phyloP scores from a whole-genome alignment of 2,797 vertebrate species.

The Chaetodon trifasciatus region DNA sequence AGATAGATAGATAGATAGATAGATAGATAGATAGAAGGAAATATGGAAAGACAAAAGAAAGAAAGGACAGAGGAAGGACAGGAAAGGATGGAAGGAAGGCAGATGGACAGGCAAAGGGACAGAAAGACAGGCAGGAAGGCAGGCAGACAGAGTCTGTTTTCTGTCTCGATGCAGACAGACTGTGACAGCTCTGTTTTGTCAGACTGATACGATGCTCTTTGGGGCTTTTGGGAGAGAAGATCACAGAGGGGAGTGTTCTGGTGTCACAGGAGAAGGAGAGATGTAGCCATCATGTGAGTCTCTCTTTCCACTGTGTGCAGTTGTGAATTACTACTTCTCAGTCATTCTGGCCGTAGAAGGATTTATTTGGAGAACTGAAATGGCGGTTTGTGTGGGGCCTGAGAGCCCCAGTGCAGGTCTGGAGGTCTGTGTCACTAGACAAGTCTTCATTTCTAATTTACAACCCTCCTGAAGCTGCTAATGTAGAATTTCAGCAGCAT shows the following conservation, averaged over 20 bases:
- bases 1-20: neutral
- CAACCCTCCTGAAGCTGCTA: conserved; percentile 60
- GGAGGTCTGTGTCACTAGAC: conserved; percentile 51
- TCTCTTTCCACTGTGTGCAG: conserved; percentile 37
- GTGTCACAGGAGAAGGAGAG: conserved; percentile 64
- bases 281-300: conserved; percentile 68
- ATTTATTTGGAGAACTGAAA: conserved; percentile 72
- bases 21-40: neutral
- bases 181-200: conserved; percentile 75
- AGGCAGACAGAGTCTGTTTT: conserved; percentile 30
- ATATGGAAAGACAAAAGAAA: neutral
- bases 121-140: neutral
- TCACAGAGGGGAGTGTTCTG: conserved; percentile 59
- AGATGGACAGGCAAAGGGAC: neutral
- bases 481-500: conserved; percentile 58
- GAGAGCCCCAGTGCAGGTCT: conserved; percentile 43
- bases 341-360: conserved; percentile 49
- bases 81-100: neutral
- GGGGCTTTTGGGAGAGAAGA: conserved; percentile 64
- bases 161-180: conserved; percentile 41
- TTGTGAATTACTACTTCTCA: conserved; percentile 56
- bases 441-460: conserved; percentile 76
- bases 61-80: neutral
- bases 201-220: conserved; percentile 59
- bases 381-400: conserved; percentile 54